These are phyloP conservation scores for Perca flavescens DNA, from an alignment of 2,113 vertebrate species.

Conservation along the genomic window DNA sequence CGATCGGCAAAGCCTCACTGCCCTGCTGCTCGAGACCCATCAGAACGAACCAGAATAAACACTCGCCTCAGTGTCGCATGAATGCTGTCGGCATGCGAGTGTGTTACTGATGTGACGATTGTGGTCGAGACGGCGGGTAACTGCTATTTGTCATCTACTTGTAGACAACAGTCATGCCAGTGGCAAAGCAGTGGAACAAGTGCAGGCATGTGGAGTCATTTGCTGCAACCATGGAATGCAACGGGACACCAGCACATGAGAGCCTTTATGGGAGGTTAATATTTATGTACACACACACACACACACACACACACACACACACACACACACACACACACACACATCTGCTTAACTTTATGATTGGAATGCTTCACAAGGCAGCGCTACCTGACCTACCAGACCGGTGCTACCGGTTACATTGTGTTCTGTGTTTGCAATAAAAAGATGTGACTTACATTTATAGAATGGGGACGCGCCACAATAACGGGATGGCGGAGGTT, in stretches of 20 bases:
- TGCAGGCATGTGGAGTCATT: constrained; percentile 20
- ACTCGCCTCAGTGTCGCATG: too few species aligned
- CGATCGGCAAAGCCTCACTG: too few species aligned
- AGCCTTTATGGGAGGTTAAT: background rate
- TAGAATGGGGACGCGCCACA: background rate
- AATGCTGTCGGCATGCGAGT: too few species aligned
- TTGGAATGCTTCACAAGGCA: background rate
- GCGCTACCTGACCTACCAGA: background rate
- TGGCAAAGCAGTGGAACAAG: constrained; percentile 8
- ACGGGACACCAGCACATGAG: background rate
- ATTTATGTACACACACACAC: too few species aligned
- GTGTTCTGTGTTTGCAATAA: background rate
- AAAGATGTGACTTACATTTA: background rate
- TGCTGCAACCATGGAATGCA: constrained; percentile 1
- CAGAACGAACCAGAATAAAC: too few species aligned
- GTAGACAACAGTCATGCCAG: background rate
- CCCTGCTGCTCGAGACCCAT: too few species aligned
- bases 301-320: background rate
- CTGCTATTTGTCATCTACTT: background rate
- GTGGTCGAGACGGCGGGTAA: too few species aligned
- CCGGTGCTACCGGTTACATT: background rate
- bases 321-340: background rate
- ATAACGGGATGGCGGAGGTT: too few species aligned
- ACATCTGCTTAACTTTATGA: background rate
- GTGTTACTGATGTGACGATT: too few species aligned